Conservation (phyloP, 2,797 vertebrate species). For the Leptatherina wallacei region DNA sequence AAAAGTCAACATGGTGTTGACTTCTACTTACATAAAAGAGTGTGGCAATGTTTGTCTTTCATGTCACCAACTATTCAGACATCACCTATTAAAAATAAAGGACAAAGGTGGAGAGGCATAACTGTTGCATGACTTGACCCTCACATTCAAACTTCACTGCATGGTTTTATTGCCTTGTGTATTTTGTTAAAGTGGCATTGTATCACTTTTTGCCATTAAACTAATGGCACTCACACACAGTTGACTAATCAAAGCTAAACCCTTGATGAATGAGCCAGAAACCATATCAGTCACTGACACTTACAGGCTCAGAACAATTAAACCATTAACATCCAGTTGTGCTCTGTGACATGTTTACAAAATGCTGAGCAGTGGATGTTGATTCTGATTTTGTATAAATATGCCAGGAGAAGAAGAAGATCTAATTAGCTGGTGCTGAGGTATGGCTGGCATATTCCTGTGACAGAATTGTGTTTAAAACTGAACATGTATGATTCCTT, state of each 20-base stretch:
- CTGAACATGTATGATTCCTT: background rate
- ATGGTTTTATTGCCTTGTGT: background rate
- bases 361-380: background rate
- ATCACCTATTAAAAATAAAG: background rate
- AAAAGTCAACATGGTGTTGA: background rate
- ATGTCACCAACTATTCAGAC: background rate
- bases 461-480: background rate
- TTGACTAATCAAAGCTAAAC: background rate
- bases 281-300: background rate
- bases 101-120: background rate
- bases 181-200: background rate
- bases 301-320: background rate
- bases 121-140: background rate
- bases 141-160: background rate
- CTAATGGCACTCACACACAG: background rate
- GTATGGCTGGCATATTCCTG: background rate
- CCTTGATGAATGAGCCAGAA: background rate
- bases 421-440: background rate
- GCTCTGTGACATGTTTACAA: background rate
- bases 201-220: background rate
- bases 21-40: background rate
- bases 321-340: background rate
- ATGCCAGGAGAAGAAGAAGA: background rate
- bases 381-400: background rate
- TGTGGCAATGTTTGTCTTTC: background rate